Conservation (phyloP, 2,113 vertebrate genomes). For the Hystrix brachyura region DNA sequence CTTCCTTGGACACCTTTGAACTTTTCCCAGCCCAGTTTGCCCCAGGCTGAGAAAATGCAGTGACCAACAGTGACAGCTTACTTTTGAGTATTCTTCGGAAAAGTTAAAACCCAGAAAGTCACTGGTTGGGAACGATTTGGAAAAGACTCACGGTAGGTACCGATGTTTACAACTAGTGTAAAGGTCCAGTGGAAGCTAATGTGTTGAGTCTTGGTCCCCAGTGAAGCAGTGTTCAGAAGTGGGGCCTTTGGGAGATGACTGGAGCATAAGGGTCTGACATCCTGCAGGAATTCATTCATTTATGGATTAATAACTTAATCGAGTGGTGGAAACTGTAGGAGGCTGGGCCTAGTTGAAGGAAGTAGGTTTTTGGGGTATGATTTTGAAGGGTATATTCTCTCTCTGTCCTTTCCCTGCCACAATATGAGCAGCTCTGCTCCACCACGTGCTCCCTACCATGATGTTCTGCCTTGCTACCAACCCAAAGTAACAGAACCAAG, state of each 20-base stretch:
- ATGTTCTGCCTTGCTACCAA: not conserved
- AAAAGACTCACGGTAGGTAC: not conserved
- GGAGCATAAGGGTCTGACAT: not conserved
- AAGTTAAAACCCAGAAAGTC: constrained; percentile 31
- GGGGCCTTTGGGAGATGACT: not conserved
- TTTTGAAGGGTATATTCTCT: not conserved
- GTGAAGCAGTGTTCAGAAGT: not conserved
- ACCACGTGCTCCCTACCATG: not conserved
- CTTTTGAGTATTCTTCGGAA: not conserved
- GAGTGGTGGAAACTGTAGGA: not conserved
- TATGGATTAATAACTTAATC: too few species aligned
- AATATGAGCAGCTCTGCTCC: not conserved
- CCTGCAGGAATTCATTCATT: too few species aligned
- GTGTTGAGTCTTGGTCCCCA: not conserved
- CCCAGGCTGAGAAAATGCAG: not conserved
- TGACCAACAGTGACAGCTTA: not conserved
- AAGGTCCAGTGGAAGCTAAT: not conserved
- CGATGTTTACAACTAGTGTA: not conserved
- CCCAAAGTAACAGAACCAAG: not conserved
- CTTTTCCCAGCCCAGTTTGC: constrained; percentile 8
- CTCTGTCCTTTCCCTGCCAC: not conserved
- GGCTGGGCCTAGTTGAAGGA: too few species aligned
- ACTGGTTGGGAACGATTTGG: not conserved
- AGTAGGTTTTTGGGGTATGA: too few species aligned
- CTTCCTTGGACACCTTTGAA: not conserved